Conservation (phyloP, 2,113 vertebrate genomes). For the Pelodiscus sinensis region DNA sequence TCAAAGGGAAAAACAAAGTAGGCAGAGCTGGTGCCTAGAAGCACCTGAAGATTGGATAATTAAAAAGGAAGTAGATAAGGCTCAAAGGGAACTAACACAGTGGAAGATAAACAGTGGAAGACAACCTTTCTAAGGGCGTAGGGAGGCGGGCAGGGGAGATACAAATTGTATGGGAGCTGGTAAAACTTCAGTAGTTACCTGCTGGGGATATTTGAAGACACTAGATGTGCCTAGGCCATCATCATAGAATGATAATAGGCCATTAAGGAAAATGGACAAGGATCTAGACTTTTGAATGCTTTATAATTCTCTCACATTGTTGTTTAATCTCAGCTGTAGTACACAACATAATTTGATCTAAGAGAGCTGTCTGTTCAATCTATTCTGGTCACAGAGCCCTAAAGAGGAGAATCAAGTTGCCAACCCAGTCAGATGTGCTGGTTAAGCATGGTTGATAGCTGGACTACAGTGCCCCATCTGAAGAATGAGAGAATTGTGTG, state of each 20-base stretch:
- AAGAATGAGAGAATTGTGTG: background rate
- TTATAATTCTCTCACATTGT: background rate
- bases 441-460: background rate
- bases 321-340: no score
- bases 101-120: background rate
- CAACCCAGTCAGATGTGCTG: background rate
- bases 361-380: accelerated
- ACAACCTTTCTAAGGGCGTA: background rate
- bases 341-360: background rate
- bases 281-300: background rate
- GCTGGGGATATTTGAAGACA: background rate
- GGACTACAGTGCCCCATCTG: background rate
- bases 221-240: background rate
- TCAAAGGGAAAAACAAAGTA: no score
- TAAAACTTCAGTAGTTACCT: background rate
- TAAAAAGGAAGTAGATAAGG: no score
- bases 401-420: no score
- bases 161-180: background rate
- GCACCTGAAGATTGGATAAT: no score
- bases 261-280: background rate
- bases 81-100: no score
- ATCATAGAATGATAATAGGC: background rate
- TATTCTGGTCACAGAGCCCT: no score
- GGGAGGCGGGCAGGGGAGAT: no score
- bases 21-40: no score